phyloP scores from a whole-genome alignment of 1,140 invertebrate species.

The Tenebrio molitor region DNA sequence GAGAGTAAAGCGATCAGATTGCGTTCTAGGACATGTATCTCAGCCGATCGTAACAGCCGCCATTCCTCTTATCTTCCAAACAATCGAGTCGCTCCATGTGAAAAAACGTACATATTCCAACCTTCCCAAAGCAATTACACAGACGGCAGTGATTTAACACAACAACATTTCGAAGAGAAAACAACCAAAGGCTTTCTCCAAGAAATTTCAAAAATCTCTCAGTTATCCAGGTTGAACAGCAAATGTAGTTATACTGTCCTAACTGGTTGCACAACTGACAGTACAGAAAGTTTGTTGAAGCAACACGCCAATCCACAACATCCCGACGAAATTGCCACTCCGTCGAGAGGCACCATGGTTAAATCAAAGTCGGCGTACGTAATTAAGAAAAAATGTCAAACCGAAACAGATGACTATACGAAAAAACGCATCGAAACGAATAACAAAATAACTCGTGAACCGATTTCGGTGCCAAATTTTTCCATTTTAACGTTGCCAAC shows the following conservation, averaged over 20 bases:
- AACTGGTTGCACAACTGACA: conserved; percentile 73
- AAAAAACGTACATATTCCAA: conserved; percentile 67
- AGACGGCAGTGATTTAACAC: conserved; percentile 61
- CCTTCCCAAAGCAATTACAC: conserved; percentile 66
- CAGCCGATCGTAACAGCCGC: conserved; percentile 62
- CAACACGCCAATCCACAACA: conserved; percentile 61
- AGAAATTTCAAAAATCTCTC: conserved; percentile 81
- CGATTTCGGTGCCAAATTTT: conserved; percentile 84
- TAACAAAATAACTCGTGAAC: conserved; percentile 75
- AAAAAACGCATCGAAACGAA: conserved; percentile 63
- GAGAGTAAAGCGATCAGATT: conserved; percentile 62
- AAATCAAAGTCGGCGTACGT: conserved; percentile 76
- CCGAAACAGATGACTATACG: conserved; percentile 51
- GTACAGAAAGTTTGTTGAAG: conserved; percentile 75
- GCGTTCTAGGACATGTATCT: conserved; percentile 61
- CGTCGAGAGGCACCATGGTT: conserved; percentile 68
- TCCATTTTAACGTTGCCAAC: conserved; percentile 75
- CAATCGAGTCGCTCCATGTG: conserved; percentile 64
- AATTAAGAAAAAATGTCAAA: conserved; percentile 68
- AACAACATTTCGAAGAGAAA: conserved; percentile 54
- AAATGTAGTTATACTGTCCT: conserved; percentile 81
- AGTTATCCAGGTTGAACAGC: conserved; percentile 76
- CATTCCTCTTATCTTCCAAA: conserved; percentile 66
- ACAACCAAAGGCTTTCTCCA: conserved; percentile 63
- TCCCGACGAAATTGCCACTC: conserved; percentile 60